Percentiles rank a stretch among this genome's conserved stretches.
Evolutionary conservation across 2,113 vertebrate species (phyloP).

Genomic region (Amblyopsis rosae): DNA sequence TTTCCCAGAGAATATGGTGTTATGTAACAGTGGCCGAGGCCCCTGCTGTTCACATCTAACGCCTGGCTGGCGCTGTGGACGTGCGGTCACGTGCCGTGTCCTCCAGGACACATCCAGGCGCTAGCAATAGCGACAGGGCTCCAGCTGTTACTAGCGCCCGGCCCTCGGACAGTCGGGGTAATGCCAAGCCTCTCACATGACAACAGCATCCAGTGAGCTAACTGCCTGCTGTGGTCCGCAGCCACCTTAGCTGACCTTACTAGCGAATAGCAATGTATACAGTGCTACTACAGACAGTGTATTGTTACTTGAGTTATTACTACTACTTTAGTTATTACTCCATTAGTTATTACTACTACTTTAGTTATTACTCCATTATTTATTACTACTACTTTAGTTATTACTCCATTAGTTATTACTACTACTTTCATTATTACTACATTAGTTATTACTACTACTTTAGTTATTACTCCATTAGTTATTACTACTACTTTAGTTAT

Average conservation of each 20-base stretch:
- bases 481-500: too few species aligned
- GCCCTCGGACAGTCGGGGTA: slow-evolving; percentile 52
- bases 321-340: too few species aligned
- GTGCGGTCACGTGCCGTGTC: slow-evolving; percentile 60
- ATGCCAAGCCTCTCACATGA: slow-evolving; percentile 41
- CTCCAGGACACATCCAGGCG: slow-evolving; percentile 67
- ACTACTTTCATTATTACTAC: too few species aligned
- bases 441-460: too few species aligned
- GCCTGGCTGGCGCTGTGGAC: slow-evolving; percentile 65
- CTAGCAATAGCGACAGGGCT: slow-evolving; percentile 56
- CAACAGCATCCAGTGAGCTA: slow-evolving; percentile 27
- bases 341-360: too few species aligned
- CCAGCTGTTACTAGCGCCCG: slow-evolving; percentile 70
- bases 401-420: too few species aligned
- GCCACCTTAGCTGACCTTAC: neutral
- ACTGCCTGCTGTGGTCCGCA: slow-evolving; percentile 22
- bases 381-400: too few species aligned
- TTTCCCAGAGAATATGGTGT: slow-evolving; percentile 70
- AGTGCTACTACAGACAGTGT: too few species aligned
- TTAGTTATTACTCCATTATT: too few species aligned
- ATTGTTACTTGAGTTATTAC: too few species aligned
- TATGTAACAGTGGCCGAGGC: slow-evolving; percentile 65
- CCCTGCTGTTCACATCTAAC: slow-evolving; percentile 77
- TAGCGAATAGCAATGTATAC: neutral
- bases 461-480: too few species aligned